A percentile compares a stretch with the other conserved stretches of the same genome.
Conservation (phyloP, 2,888 invertebrate genomes). For the Amphimallon solstitiale region DNA sequence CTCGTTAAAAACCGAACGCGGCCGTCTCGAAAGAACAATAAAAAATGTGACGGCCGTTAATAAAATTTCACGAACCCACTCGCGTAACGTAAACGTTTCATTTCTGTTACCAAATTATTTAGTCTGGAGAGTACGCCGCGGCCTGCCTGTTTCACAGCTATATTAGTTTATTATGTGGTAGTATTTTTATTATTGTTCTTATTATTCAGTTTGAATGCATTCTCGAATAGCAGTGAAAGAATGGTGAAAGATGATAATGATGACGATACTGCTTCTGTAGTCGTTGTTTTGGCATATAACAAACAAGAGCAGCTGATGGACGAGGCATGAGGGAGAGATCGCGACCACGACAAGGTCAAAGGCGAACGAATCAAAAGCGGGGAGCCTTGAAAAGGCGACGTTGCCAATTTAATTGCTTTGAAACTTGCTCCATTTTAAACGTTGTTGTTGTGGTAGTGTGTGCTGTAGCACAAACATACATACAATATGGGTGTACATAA, state of each 20-base stretch:
- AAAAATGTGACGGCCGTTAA: slow-evolving; percentile 32
- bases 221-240: slow-evolving; percentile 22
- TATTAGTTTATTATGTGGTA: slow-evolving; percentile 23
- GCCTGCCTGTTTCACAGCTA: slow-evolving; percentile 20
- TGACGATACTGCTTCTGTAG: slow-evolving; percentile 10
- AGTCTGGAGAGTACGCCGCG: slow-evolving; percentile 18
- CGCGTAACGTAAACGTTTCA: slow-evolving; percentile 33
- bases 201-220: slow-evolving; percentile 5
- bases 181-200: slow-evolving; percentile 6
- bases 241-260: slow-evolving; percentile 5
- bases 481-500: not conserved
- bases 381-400: slow-evolving; percentile 31
- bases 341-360: slow-evolving; percentile 44
- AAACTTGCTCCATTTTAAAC: slow-evolving; percentile 31
- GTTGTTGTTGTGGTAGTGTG: slow-evolving; percentile 12
- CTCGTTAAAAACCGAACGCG: slow-evolving; percentile 31
- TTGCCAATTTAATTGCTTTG: slow-evolving; percentile 24
- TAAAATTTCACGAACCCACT: slow-evolving; percentile 31
- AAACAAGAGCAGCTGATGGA: slow-evolving; percentile 18
- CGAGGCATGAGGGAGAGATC: slow-evolving; percentile 39
- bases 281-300: not conserved
- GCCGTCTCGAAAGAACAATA: slow-evolving; percentile 25
- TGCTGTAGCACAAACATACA: slow-evolving; percentile 5
- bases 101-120: slow-evolving; percentile 34
- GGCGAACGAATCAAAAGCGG: slow-evolving; percentile 45